Percentiles rank a stretch among this genome's conserved stretches.
Conservation (phyloP, 2,888 invertebrate genomes). For the Drosophila quinaria region DNA sequence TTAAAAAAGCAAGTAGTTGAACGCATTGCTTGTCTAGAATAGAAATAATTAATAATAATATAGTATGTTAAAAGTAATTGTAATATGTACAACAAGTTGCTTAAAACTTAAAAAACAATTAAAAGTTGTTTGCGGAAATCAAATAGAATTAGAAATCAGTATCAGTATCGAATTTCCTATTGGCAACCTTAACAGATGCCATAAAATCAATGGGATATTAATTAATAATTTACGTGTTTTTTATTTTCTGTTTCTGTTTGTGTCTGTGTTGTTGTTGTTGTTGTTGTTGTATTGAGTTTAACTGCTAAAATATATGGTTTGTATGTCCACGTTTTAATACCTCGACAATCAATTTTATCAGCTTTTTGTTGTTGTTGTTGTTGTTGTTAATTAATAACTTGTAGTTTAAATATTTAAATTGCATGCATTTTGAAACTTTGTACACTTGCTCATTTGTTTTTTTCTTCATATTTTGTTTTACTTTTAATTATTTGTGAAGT, state of each 20-base stretch:
- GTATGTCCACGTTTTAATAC: constrained; percentile 46
- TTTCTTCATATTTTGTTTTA: constrained; percentile 24
- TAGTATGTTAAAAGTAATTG: constrained; percentile 39
- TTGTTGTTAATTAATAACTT: constrained; percentile 75
- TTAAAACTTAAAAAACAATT: constrained; percentile 76
- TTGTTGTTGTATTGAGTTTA: constrained; percentile 30
- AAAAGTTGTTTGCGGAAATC: constrained; percentile 30
- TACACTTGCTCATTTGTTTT: constrained; percentile 69
- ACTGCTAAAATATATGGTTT: constrained; percentile 53
- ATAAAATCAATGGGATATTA: constrained; percentile 38
- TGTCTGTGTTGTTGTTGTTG: constrained; percentile 1
- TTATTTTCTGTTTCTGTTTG: constrained; percentile 17
- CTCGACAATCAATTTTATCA: constrained; percentile 30
- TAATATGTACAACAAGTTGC: constrained; percentile 71
- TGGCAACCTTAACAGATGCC: constrained; percentile 4
- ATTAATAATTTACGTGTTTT: constrained; percentile 33
- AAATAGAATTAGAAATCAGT: constrained; percentile 27
- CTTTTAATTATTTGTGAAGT: constrained; percentile 40
- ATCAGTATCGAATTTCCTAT: constrained; percentile 18
- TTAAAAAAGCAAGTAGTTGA: constrained; percentile 75
- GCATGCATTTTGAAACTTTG: constrained; percentile 81
- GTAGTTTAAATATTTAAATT: constrained; percentile 79
- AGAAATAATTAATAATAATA: constrained; percentile 51
- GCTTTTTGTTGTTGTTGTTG: constrained; percentile 39
- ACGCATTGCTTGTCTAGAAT: constrained; percentile 56